Evolutionary conservation across 2,888 invertebrate species (phyloP), one percentile per base, ranked within the genome.

Genomic region (Cryptus armator): DNA sequence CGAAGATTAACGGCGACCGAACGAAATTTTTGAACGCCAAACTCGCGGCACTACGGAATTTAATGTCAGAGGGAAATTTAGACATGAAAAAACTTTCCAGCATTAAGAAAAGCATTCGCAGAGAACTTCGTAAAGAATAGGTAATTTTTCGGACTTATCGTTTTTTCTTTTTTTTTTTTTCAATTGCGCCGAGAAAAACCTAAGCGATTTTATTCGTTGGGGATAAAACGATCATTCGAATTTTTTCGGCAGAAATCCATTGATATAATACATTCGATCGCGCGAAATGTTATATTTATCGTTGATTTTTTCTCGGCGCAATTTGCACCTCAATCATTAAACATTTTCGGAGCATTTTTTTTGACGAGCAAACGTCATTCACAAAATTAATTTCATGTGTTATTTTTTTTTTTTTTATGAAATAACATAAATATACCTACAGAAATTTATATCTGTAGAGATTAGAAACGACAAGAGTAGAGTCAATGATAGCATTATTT

Each of bases 91-190:
- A 88, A 84, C 83, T 93, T 53, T 82, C 83, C 0, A 89, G 89
- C 51, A 89, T 92, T 7, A 92, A 91, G 72, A 90, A 70, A 70
- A 90, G 83, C 37, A 78, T 92, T 72, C 88, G 93, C 51, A 88
- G 85, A 79, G 90, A 91, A 71, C 71, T 91, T 14, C 51, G 74
- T 10, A 74, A 89, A 64, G 19, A 81, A 37, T 83, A 51, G 67
- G 74, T 1, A 37, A 14, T 14, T 68, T 0, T 7, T 56, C 24
- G 29, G 5, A 29, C 14, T 29, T 29, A 12, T 14, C 12, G 6
- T 32, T n/a, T n/a, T 12, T 12, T n/a, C n/a, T 7, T 24, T 12
- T 24, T 24, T 59, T 14, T 37, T 9, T 37, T 37, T 1, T 9
- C 5, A 7, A 14, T 32, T 12, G 7, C 14, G 29, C 29, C 29